phyloP scores from a whole-genome alignment of 2,797 vertebrate species.

The Carduelis carduelis region DNA sequence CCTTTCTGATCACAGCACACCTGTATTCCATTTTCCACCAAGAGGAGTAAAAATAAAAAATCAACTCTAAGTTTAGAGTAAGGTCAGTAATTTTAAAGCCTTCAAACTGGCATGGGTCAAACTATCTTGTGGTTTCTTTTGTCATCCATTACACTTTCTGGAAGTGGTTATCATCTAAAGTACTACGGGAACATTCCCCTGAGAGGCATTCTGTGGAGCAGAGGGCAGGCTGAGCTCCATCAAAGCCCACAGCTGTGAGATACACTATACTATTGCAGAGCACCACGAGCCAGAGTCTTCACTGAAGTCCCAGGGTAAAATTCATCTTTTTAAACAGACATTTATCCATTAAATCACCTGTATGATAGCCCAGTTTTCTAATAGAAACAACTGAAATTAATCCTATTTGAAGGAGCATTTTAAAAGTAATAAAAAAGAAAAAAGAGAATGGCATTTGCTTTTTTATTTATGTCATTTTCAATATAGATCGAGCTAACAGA shows the following conservation, averaged over 20 bases:
- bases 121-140: background rate
- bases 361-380: background rate
- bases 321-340: background rate
- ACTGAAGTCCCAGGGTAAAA: background rate
- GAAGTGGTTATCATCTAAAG: conserved; percentile 24
- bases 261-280: background rate
- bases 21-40: background rate
- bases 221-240: conserved; percentile 16
- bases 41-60: background rate
- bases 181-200: background rate
- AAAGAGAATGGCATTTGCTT: background rate
- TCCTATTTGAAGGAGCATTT: background rate
- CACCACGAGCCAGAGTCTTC: background rate
- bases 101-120: conserved; percentile 27
- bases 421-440: background rate
- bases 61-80: background rate
- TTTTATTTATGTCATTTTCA: background rate
- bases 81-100: conserved; percentile 34
- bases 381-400: background rate
- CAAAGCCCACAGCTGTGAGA: conserved; percentile 10
- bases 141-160: conserved; percentile 3
- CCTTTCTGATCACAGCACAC: background rate
- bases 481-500: background rate
- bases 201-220: background rate
- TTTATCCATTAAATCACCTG: background rate